Conservation (phyloP, 1,140 invertebrate genomes). For the Drosophila parvula region DNA sequence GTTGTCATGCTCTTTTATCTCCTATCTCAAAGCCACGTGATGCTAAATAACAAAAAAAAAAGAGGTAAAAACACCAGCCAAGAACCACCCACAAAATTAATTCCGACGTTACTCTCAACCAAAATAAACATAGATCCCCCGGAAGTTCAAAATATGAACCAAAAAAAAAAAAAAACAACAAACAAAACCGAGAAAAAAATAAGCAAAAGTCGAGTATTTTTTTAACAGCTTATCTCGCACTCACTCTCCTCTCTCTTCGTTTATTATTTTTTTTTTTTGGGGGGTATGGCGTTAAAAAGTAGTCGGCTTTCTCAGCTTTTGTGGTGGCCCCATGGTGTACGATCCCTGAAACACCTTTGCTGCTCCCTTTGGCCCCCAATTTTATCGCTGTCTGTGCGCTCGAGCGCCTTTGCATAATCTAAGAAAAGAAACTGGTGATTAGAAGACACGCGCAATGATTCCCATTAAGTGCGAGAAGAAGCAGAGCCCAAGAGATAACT, state of each 20-base stretch:
- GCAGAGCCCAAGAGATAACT: constrained; percentile 18
- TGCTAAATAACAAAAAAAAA: constrained; percentile 1
- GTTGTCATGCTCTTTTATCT: constrained; percentile 32
- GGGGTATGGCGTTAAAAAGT: constrained; percentile 25
- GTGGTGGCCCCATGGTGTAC: not conserved
- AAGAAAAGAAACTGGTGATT: constrained; percentile 51
- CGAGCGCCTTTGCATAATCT: constrained; percentile 38
- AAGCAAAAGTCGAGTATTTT: constrained; percentile 19
- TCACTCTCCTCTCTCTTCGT: not conserved
- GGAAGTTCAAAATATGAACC: constrained; percentile 34
- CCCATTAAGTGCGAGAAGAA: constrained; percentile 36
- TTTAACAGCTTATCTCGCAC: constrained; percentile 14
- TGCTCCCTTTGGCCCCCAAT: not conserved
- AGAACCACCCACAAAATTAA: constrained; percentile 15
- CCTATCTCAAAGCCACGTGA: constrained; percentile 31
- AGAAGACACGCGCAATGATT: constrained; percentile 47
- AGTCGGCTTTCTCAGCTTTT: constrained; percentile 11
- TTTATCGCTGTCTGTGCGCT: constrained; percentile 26
- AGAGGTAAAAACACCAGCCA: no score
- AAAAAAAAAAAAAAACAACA: constrained; percentile 7
- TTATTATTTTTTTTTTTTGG: not conserved
- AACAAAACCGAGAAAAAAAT: constrained; percentile 5
- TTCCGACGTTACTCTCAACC: constrained; percentile 12
- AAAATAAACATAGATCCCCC: constrained; percentile 44
- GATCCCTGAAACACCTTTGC: constrained; percentile 13